These are phyloP conservation scores for Acanthosepion pharaonis DNA, from an alignment of 2,888 invertebrate species.

Conservation along the genomic window DNA sequence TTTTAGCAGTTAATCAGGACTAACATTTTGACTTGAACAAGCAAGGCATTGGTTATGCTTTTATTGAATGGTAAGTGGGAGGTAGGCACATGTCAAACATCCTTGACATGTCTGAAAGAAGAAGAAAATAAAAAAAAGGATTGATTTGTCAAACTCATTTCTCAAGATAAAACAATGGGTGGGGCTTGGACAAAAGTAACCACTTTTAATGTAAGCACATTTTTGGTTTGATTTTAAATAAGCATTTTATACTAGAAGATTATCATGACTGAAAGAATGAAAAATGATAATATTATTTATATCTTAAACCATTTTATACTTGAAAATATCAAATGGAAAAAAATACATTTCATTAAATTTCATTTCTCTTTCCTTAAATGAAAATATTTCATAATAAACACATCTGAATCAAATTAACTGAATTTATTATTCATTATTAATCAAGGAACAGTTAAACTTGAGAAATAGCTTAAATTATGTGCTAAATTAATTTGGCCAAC, in stretches of 20 bases:
- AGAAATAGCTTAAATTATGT: too few species aligned
- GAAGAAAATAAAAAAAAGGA: background rate
- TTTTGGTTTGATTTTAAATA: background rate
- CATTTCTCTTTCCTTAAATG: background rate
- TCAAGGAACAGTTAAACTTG: background rate
- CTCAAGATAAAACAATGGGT: background rate
- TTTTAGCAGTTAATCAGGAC: constrained; percentile 4
- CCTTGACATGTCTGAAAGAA: background rate
- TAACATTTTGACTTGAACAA: background rate
- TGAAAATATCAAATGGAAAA: background rate
- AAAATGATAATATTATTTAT: background rate
- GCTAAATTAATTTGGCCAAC: background rate
- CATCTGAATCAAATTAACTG: background rate
- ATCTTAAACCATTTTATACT: background rate
- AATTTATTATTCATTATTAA: background rate
- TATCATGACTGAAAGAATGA: background rate
- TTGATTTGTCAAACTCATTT: background rate
- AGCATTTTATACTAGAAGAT: background rate
- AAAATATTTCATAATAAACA: background rate
- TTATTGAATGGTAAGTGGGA: background rate
- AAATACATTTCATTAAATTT: background rate
- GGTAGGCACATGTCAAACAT: constrained; percentile 18
- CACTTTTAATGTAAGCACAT: background rate
- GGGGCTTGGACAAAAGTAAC: background rate
- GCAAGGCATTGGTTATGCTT: background rate